Conservation (phyloP, 37 sponge, comb jelly and placozoan genomes). For the Corticium candelabrum region DNA sequence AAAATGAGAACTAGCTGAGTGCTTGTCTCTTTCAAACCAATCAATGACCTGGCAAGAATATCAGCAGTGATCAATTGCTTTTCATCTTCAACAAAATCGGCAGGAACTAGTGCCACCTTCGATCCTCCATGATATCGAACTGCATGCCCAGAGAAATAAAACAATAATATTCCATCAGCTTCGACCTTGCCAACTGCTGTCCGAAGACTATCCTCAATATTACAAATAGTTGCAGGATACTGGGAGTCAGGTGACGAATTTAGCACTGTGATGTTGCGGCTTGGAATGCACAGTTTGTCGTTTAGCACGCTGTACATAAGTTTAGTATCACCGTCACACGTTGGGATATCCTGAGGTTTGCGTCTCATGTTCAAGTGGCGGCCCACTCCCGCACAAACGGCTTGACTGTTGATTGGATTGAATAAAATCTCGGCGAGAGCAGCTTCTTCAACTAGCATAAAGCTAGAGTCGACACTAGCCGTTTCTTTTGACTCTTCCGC, state of each 20-base stretch:
- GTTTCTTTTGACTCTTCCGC: too few relatives aligned
- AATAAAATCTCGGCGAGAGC: too few relatives aligned
- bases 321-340: neutral
- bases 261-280: neutral
- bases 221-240: neutral
- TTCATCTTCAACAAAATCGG: neutral
- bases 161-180: neutral
- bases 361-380: neutral
- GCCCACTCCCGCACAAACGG: slow-evolving; percentile 1
- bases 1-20: neutral
- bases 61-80: neutral
- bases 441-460: too few relatives aligned
- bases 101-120: neutral
- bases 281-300: neutral
- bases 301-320: neutral
- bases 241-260: neutral
- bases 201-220: neutral
- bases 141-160: neutral
- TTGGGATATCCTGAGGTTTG: neutral
- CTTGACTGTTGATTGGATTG: neutral
- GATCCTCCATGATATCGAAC: neutral
- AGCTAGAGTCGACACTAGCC: too few relatives aligned
- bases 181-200: neutral
- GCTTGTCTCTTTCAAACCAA: neutral
- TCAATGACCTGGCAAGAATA: neutral